Base-by-base conservation (phyloP, 1,140 invertebrate genomes). In the Temnothorax curvispinosus region DNA sequence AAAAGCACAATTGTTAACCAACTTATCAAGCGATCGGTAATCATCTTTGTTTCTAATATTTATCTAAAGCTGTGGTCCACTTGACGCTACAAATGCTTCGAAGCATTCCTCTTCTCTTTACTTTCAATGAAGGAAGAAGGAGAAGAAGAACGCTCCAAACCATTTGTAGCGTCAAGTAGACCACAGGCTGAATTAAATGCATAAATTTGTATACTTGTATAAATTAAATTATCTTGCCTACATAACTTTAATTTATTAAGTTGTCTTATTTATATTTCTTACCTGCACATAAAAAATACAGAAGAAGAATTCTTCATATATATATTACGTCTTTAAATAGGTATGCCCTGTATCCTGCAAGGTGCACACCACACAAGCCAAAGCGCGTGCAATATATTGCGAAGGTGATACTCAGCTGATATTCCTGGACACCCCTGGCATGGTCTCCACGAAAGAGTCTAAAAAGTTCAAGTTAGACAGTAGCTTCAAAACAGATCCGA, bases 1-100 rank as follows among this genome's bases (percentile, higher is more conserved):
- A 99, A 99, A 95, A 99, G 98, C 95, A 99, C 99, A 1, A 95
- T 99, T 3, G 97, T 99, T 50, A 99, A 99, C 96, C 96, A 97
- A 92, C 96, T 99, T 38, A 96, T 98, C 56, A 96, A 97, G 65
- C 96, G 98, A 95, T 97, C 97, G 93, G 98, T 98, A 96, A 72
- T 52, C 52, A 60, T 81, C 21, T 87, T 76, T 69, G 52, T 56
- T 54, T 50, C 3, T 54, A 38, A 71, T 54, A 27, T 27, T 27
- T 27, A 27, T 27, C 27, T 27, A 27, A 27, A 27, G 27, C 27
- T 27, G 27, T 27, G 27, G 27, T 27, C 27, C 27, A 27, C 27
- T 27, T 27, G 27, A 27, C 27, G 27, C 27, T 27, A 27, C 27
- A 27, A 27, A 27, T 27, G 27, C 27, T 27, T 27, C 27, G 27